Base-by-base conservation (phyloP, 2,797 vertebrate species). In the Cottoperca gobio region DNA sequence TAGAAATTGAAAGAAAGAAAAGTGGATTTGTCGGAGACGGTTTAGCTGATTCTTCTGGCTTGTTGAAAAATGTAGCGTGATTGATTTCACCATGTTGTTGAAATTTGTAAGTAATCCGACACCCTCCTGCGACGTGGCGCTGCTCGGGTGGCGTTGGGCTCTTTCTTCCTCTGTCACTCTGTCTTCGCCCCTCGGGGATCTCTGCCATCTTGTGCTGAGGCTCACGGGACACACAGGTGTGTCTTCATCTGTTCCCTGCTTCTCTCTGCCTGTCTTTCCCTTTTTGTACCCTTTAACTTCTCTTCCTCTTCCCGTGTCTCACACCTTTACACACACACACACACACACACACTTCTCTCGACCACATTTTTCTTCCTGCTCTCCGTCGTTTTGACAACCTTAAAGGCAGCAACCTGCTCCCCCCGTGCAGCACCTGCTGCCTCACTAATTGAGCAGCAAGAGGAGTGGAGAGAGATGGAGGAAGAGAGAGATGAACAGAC, bases 381-480 rank as follows among this genome's bases (percentile, higher is more conserved):
- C 55, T 67, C 69, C 6, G 26, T 84, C 42, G 63, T 76, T 86
- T 78, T 94, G 94, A 94, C 93, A 89, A 82, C 77, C 86, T 86
- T 87, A 85, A 88, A 92, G 88, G 90, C 88, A 77, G 85, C 86
- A 92, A 80, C 89, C 86, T 90, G 84, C 85, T 86, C 83, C 62
- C 84, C 83, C 59, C 70, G 11, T 2, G 73, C 88, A 65, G 88
- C 93, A 94, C 91, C 93, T 94, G 92, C 88, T 92, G 84, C 86
- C 86, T 83, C 82, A 12, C 87, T 91, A 90, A 91, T 90, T 86
- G 84, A 89, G 83, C 73, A 57, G 79, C 84, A 77, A 23, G 78
- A 80, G 39, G 59, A 79, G 54, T 6, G 59, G 59, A 31, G 70
- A 53, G 62, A 54, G 74, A 14, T 28, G 66, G 75, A 77, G 68